phyloP scores from a whole-genome alignment of 2,888 invertebrate species.

The Nephrotoma appendiculata region DNA sequence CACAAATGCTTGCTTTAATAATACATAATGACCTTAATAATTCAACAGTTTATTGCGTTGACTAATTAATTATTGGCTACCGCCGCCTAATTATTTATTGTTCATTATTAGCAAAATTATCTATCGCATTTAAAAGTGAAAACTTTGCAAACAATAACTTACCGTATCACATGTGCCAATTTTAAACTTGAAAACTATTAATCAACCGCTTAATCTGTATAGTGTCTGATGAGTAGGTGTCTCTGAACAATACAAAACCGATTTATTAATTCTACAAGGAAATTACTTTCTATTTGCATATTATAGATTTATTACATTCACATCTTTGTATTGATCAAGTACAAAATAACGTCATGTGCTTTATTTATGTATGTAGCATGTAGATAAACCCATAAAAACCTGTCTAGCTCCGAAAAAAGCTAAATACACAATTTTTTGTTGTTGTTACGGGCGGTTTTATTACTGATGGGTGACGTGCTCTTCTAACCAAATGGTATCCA shows the following conservation, averaged over 20 bases:
- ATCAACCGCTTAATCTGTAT: neutral
- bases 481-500: neutral
- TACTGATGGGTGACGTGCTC: neutral
- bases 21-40: no score
- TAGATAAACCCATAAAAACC: neutral
- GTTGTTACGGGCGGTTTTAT: neutral
- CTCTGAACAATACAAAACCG: neutral
- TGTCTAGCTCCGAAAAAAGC: neutral
- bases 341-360: neutral
- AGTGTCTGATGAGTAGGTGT: neutral
- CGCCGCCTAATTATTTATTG: no score
- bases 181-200: neutral
- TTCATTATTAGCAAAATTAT: no score
- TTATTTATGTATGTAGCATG: neutral
- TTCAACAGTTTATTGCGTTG: no score
- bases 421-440: neutral
- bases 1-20: no score
- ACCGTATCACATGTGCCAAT: neutral
- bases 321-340: neutral
- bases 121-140: no score
- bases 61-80: no score
- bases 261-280: neutral
- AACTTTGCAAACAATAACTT: neutral
- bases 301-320: neutral
- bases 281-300: neutral